Evolutionary conservation across 2,113 vertebrate genomes (phyloP).

Genomic region (Macrotus californicus): DNA sequence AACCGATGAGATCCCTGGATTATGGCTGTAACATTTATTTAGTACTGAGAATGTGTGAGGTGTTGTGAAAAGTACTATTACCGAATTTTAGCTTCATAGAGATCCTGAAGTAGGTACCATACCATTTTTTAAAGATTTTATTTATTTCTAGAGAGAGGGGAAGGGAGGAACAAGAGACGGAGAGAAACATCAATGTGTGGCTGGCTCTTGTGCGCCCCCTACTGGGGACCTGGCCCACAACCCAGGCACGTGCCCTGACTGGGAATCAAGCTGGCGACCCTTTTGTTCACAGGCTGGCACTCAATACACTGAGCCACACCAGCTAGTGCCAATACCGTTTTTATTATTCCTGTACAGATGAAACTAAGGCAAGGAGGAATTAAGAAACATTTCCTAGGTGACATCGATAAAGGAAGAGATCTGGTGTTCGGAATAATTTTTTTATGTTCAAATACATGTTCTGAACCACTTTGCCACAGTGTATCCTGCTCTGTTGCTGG

Average conservation of each 20-base stretch:
- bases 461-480: not conserved
- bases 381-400: not conserved
- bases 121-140: too few relatives aligned
- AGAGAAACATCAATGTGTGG: too few relatives aligned
- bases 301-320: too few relatives aligned
- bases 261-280: too few relatives aligned
- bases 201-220: too few relatives aligned
- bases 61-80: not conserved
- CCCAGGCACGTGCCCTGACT: too few relatives aligned
- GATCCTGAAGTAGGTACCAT: not conserved
- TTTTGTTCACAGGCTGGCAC: too few relatives aligned
- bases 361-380: not conserved
- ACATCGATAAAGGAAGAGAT: not conserved
- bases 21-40: not conserved
- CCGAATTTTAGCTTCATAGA: not conserved
- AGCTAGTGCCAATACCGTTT: too few relatives aligned
- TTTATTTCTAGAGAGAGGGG: too few relatives aligned
- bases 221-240: too few relatives aligned
- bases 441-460: not conserved
- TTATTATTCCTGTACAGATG: not conserved
- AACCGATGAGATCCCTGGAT: not conserved
- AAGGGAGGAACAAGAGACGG: too few relatives aligned
- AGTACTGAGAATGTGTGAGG: not conserved
- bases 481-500: not conserved
- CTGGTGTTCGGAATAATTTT: not conserved